Base-by-base conservation (phyloP, 2,888 invertebrate genomes). In the Macaria notata region DNA sequence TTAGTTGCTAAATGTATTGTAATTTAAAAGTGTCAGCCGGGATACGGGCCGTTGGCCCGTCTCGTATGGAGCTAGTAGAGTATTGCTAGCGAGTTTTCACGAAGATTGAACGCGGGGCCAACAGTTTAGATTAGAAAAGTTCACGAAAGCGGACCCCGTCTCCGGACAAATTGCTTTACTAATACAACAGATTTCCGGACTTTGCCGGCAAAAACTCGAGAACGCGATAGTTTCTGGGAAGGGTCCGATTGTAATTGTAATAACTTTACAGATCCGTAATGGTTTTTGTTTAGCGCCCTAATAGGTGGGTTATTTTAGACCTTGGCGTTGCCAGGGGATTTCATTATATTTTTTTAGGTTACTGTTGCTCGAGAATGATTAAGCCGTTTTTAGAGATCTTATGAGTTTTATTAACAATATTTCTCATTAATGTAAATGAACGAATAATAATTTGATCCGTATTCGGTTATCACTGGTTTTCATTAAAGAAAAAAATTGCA, bases 121-220 rank as follows among this genome's bases (percentile, higher is more conserved):
- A 77, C 83, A 86, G 84, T 88, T 88, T 88, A 88, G 88, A 89
- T 89, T 86, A 88, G 88, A 89, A 89, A 89, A 89, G 88, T 89
- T 89, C 75, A 76, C 73, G 75, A 75, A 71, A 72, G 73, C 78
- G 71, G 72, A 72, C 73, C 75, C 70, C 62, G 79, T 9, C 49
- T 54, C 54, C 52, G 51, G 81, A 87, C 86, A 88, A 88, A 89
- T 88, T 87, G 86, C 86, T 88, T 85, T 78, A 83, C 84, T 88
- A 87, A 88, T 86, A 86, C 85, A 86, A 86, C 86, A 87, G 81
- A 87, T 86, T 86, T 83, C 76, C 71, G 73, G 76, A 73, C 75
- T 71, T 70, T 70, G 69, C 72, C 69, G 71, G 69, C 83, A 83
- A 85, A 83, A 83, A 82, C 78, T 72, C 68, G 45, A 58, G 48